Percentiles rank a stretch among this genome's conserved stretches.
Evolutionary conservation across 2,797 vertebrate species (phyloP).

Genomic region (Crocodylus rhombifer): DNA sequence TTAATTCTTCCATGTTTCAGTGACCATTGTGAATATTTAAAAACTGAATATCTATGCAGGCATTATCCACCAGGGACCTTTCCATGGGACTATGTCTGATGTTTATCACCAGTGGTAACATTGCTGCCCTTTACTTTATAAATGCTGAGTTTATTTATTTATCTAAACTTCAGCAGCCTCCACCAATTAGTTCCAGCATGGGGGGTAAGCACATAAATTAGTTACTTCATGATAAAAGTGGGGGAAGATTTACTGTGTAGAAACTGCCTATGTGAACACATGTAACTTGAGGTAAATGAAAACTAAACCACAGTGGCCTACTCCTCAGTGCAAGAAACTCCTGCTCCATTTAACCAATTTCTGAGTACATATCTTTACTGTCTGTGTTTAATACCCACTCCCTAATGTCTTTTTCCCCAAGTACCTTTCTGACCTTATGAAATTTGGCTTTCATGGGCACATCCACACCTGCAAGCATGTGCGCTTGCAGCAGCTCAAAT

Average conservation of each 20-base stretch:
- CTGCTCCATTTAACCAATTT: too few relatives aligned
- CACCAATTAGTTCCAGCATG: accelerated
- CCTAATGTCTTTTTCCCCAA: neutral
- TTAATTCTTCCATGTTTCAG: neutral
- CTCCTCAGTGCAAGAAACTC: too few relatives aligned
- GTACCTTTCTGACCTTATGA: neutral
- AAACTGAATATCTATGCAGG: neutral
- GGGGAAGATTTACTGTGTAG: too few relatives aligned
- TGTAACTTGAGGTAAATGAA: too few relatives aligned
- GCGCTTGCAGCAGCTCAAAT: too few relatives aligned
- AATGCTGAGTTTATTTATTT: neutral
- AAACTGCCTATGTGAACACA: too few relatives aligned
- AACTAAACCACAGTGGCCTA: too few relatives aligned
- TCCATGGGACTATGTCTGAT: neutral
- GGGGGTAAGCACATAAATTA: too few relatives aligned
- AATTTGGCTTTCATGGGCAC: neutral
- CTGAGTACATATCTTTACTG: neutral
- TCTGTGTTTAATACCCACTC: neutral
- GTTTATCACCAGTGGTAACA: neutral
- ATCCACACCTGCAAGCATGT: too few relatives aligned
- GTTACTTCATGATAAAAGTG: too few relatives aligned
- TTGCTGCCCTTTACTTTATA: neutral
- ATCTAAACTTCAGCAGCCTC: neutral
- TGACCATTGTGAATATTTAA: neutral
- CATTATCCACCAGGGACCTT: neutral